A percentile compares a stretch with the other conserved stretches of the same genome.
Evolutionary conservation across 2,888 invertebrate species (phyloP).

Genomic region (Platerodrilus igneus): DNA sequence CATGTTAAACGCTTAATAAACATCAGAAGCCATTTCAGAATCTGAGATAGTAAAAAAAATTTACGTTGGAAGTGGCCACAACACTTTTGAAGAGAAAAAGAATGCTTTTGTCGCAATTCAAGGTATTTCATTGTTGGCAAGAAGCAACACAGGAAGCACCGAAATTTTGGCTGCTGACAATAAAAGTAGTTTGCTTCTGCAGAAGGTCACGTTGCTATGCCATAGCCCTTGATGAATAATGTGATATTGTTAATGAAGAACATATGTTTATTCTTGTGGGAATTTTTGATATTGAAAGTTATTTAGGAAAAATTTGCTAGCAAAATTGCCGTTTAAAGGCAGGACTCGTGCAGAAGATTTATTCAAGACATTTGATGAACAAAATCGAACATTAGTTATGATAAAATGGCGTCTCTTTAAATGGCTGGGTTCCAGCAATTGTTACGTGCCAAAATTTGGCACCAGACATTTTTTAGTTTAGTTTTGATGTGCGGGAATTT

Average conservation of each 20-base stretch:
- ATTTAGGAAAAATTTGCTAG: slow-evolving; percentile 27
- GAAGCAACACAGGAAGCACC: slow-evolving; percentile 6
- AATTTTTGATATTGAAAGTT: slow-evolving; percentile 29
- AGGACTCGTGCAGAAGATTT: slow-evolving; percentile 22
- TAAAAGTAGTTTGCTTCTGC: slow-evolving; percentile 6
- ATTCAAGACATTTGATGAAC: slow-evolving; percentile 24
- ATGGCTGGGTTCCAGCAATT: slow-evolving; percentile 26
- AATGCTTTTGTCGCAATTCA: slow-evolving; percentile 2
- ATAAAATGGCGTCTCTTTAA: slow-evolving; percentile 15
- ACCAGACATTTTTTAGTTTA: too few species aligned
- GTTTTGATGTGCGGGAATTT: too few species aligned
- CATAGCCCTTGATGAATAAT: slow-evolving; percentile 6
- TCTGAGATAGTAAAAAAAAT: slow-evolving; percentile 26
- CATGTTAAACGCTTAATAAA: slow-evolving; percentile 27
- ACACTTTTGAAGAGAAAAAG: slow-evolving; percentile 22
- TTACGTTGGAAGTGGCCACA: slow-evolving; percentile 24
- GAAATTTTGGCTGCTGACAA: slow-evolving; percentile 5
- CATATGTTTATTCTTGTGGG: slow-evolving; percentile 32
- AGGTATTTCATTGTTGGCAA: slow-evolving; percentile 27
- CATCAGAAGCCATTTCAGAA: slow-evolving; percentile 30
- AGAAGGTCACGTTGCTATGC: slow-evolving; percentile 6
- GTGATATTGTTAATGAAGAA: slow-evolving; percentile 32
- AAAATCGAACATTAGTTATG: slow-evolving; percentile 10
- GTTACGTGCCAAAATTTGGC: too few species aligned
- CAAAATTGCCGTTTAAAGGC: slow-evolving; percentile 26